Evolutionary conservation across 2,797 vertebrate genomes (phyloP), one percentile per base, ranked within the genome.

Genomic region (Echeneis naucrates): DNA sequence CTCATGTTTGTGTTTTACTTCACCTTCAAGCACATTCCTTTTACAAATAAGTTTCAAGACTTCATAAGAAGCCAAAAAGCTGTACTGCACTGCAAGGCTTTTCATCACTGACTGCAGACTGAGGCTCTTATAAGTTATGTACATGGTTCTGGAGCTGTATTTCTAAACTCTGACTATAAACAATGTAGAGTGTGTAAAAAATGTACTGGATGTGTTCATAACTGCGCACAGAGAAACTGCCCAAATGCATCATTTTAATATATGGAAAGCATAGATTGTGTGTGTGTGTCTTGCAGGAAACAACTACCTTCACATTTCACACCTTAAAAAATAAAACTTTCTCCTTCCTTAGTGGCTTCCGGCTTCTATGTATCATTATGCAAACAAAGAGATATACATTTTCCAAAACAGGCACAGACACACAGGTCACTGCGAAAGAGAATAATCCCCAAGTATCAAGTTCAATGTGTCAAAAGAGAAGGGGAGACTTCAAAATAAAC

Each of bases 401-500:
- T 64, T 59, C 42, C 37, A 58, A 48, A 58, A 65, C 75, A 83
- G 32, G 64, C 42, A 61, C 19, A 56, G 32, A 24, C 44, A 33
- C n/a, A 24, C 21, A 52, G 64, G 84, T 77, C 26, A 65, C 57
- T 50, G 38, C 54, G 44, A 61, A 56, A 77, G 58, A 60, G 42
- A 79, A 67, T 78, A 84, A 82, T 81, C 82, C 75, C 27, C 0
- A 27, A 50, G 75, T 78, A 76, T 91, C 85, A 89, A 85, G 84
- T 88, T 88, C 84, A 88, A 77, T 73, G 84, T 75, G 83, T 74
- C 42, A 30, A 35, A 66, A 73, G 82, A 85, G 82, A 83, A 88
- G 77, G 76, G 78, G 62, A 66, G 77, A 83, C 86, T 91, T 88
- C 87, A 84, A 88, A 92, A 87, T 87, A 92, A 90, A 93, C 82